These are phyloP conservation scores for Drosophila orosa DNA, from an alignment of 1,140 invertebrate genomes.

Conservation along the genomic window DNA sequence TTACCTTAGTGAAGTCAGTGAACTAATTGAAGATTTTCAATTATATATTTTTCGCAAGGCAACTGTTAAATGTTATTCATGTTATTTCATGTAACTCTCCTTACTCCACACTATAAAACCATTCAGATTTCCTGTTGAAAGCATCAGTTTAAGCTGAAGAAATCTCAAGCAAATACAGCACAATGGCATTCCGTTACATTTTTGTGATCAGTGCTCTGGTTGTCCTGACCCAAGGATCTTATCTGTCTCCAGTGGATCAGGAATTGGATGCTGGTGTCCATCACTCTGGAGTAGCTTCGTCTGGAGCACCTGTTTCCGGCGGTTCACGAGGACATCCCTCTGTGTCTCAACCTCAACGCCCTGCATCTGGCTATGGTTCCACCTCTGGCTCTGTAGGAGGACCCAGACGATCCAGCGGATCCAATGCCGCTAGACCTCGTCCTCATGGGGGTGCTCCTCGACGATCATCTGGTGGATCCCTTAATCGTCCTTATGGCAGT, in stretches of 20 bases:
- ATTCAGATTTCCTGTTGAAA: not conserved
- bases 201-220: slow-evolving; percentile 23
- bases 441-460: slow-evolving; percentile 19
- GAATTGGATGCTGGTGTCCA: slow-evolving; percentile 9
- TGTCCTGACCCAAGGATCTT: slow-evolving; percentile 29
- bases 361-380: not conserved
- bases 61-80: no score
- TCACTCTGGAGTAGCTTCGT: slow-evolving; percentile 13
- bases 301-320: slow-evolving; percentile 4
- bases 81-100: no score
- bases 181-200: slow-evolving; percentile 22
- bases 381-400: not conserved
- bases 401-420: slow-evolving; percentile 4
- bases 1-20: not conserved
- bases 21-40: no score
- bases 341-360: slow-evolving; percentile 10
- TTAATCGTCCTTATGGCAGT: slow-evolving; percentile 1
- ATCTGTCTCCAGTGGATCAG: slow-evolving; percentile 15
- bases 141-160: slow-evolving; percentile 6
- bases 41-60: no score
- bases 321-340: not conserved
- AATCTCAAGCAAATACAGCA: not conserved
- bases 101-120: not conserved
- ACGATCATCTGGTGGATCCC: slow-evolving; percentile 1
- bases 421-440: slow-evolving; percentile 1